Percentiles rank a stretch among this genome's conserved stretches.
Conservation (phyloP, 2,113 vertebrate species). For the Pseudorasbora parva region DNA sequence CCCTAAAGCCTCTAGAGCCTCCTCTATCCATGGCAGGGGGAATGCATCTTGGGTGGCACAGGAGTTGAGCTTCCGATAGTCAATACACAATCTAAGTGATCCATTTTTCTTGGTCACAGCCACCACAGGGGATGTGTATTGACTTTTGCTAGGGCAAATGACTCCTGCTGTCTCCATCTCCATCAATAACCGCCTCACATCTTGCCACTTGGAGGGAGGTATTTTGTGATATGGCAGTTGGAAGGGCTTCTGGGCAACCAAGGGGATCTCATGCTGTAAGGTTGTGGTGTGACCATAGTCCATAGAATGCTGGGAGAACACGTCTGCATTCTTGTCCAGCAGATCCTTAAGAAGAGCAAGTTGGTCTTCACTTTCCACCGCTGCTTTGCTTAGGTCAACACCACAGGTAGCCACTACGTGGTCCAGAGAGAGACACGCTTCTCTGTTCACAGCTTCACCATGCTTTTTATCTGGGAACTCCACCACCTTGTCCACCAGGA, state of each 20-base stretch:
- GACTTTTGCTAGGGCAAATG: constrained; percentile 5
- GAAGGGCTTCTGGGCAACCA: not conserved
- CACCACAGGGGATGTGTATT: not conserved
- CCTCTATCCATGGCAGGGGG: constrained; percentile 20
- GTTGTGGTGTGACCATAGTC: constrained; percentile 21
- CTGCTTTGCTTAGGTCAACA: constrained; percentile 1
- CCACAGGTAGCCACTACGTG: not conserved
- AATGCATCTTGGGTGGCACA: constrained; percentile 41
- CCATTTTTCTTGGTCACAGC: constrained; percentile 17
- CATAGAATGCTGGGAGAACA: not conserved
- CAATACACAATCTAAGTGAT: not conserved
- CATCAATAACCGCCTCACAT: not conserved
- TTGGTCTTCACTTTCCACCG: not conserved
- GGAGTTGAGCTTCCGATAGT: constrained; percentile 22
- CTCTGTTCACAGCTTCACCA: not conserved
- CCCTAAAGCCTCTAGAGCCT: constrained; percentile 24
- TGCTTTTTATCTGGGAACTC: constrained; percentile 14
- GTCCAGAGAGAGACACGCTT: not conserved
- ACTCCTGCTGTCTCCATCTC: constrained; percentile 17
- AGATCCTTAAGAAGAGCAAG: not conserved
- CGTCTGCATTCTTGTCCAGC: constrained; percentile 19
- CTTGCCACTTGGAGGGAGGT: not conserved
- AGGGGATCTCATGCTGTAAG: not conserved
- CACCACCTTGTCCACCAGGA: constrained; percentile 18
- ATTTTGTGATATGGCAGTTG: not conserved